Base-by-base conservation (phyloP, 2,113 vertebrate genomes). In the Apistogramma diplotaenia region DNA sequence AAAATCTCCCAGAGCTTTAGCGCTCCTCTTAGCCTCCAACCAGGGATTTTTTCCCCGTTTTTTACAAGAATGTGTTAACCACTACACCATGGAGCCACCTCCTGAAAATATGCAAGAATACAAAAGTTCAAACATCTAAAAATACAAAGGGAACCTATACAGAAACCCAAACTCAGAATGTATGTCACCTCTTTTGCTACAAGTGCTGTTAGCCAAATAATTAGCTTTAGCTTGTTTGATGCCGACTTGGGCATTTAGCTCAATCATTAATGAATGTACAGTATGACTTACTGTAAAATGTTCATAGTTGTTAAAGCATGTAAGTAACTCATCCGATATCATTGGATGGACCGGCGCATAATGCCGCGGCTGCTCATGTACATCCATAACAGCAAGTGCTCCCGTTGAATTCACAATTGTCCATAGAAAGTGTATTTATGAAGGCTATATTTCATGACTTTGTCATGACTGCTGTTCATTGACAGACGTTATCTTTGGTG, bases 381-480 rank as follows among this genome's bases (percentile, higher is more conserved):
- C 10, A 76, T 25, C 21, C 8, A 27, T 13, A 8, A 33, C 59
- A 43, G 23, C 40, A 49, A 51, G 58, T 71, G 23, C 25, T 49
- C 23, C 40, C 23, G 23, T 27, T 4, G 16, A 70, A 49, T 70
- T 49, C 12, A 58, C 59, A 72, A 54, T 46, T 29, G 16, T 16
- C 13, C 33, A 3, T 19, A 29, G 9, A 65, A 56, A 58, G 21
- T 76, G 62, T 37, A 29, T 77, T 75, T 51, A 74, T 58, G 27
- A 37, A 55, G 54, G 23, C 15, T 82, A 40, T 62, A 53, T 70
- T 57, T 65, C n/a, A 58, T 62, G 70, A 12, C 23, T 75, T 62
- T 81, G 85, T 79, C 74, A 33, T 54, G 72, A 53, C 62, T 60
- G 27, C 78, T 76, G 70, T 77, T 78, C 18, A 75, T 56, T 84